A percentile compares a stretch with the other conserved stretches of the same genome.
These are phyloP conservation scores for Lordiphosa collinella DNA, from an alignment of 1,140 invertebrate species.

Conservation along the genomic window DNA sequence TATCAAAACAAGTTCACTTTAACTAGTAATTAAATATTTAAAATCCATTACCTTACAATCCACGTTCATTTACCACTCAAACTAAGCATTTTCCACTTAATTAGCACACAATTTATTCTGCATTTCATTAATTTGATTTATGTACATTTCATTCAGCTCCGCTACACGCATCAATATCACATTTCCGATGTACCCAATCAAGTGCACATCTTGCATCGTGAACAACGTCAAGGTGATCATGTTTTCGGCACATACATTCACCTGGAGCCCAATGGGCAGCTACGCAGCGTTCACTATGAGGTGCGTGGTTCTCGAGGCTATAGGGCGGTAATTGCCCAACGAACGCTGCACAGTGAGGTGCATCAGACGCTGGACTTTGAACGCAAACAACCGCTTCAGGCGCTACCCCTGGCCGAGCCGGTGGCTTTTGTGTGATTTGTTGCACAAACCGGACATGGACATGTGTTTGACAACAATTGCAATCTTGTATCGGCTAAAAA, in stretches of 20 bases:
- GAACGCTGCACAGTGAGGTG: slow-evolving; percentile 61
- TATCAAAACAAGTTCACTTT: no score
- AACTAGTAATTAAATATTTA: no score
- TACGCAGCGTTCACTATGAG: slow-evolving; percentile 80
- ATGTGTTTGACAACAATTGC: background rate
- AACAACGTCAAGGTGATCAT: slow-evolving; percentile 78
- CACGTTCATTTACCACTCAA: no score
- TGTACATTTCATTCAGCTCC: slow-evolving; percentile 44
- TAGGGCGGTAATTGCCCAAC: slow-evolving; percentile 78
- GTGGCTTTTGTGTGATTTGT: slow-evolving; percentile 52
- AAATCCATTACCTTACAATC: no score
- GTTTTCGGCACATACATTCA: slow-evolving; percentile 80
- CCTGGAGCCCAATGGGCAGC: slow-evolving; percentile 80
- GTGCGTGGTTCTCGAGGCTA: slow-evolving; percentile 80
- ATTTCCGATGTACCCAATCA: slow-evolving; percentile 77
- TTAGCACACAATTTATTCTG: background rate
- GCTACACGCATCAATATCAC: slow-evolving; percentile 80
- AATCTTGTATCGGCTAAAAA: background rate
- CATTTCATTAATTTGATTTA: background rate
- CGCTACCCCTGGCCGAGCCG: slow-evolving; percentile 36
- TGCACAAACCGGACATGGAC: slow-evolving; percentile 4
- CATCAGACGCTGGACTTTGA: slow-evolving; percentile 37
- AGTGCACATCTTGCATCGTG: slow-evolving; percentile 80
- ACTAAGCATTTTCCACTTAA: no score
- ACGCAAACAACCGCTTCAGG: slow-evolving; percentile 28